phyloP scores from a whole-genome alignment of 2,113 vertebrate species.

The Mola mola region DNA sequence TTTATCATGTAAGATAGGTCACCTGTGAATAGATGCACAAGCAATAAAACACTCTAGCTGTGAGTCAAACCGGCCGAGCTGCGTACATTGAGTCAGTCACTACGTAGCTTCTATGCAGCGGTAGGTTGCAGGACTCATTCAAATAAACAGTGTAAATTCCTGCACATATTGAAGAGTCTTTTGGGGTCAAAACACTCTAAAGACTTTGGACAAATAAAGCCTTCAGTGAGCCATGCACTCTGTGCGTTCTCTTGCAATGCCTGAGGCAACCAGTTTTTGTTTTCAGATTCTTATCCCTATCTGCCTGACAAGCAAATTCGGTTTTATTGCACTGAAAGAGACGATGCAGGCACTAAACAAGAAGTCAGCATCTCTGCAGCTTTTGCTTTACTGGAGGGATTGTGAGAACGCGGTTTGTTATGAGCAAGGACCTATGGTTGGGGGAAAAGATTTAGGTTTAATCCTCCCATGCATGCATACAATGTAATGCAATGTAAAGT shows the following conservation, averaged over 20 bases:
- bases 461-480: constrained; percentile 20
- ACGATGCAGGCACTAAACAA: constrained; percentile 74
- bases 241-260: constrained; percentile 43
- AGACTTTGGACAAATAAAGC: constrained; percentile 75
- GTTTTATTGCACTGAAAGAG: constrained; percentile 45
- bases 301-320: constrained; percentile 66
- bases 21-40: constrained; percentile 36
- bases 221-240: constrained; percentile 40
- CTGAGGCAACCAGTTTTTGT: constrained; percentile 68
- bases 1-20: constrained; percentile 28
- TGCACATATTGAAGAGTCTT: constrained; percentile 65
- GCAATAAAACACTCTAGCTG: constrained; percentile 49
- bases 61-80: constrained; percentile 28
- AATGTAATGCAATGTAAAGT: constrained; percentile 11
- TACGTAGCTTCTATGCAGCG: constrained; percentile 51
- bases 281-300: constrained; percentile 68
- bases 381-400: constrained; percentile 25
- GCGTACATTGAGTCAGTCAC: constrained; percentile 52
- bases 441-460: constrained; percentile 14
- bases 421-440: constrained; percentile 33
- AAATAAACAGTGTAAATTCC: constrained; percentile 78
- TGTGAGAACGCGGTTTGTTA: constrained; percentile 51
- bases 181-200: constrained; percentile 62
- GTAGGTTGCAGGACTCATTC: constrained; percentile 65
- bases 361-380: constrained; percentile 60